Conservation (phyloP, 2,888 invertebrate species). For the Tachystola acroxantha region DNA sequence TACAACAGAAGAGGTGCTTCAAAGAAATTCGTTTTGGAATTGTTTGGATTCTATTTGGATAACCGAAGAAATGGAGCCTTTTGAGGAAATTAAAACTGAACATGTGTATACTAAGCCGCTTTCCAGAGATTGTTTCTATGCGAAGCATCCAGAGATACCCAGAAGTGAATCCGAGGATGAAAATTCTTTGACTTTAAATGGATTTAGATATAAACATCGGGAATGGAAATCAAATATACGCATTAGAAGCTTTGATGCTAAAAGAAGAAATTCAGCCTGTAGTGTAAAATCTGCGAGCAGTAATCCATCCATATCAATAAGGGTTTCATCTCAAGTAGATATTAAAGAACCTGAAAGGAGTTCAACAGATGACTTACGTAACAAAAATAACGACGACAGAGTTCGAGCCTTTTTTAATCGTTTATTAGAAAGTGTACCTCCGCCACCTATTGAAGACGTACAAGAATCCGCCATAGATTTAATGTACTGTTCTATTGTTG, state of each 20-base stretch:
- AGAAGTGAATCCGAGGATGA: slow-evolving; percentile 71
- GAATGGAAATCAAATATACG: slow-evolving; percentile 59
- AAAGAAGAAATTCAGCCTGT: slow-evolving; percentile 37
- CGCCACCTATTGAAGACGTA: slow-evolving; percentile 42
- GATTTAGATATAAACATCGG: slow-evolving; percentile 52
- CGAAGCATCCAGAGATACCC: slow-evolving; percentile 60
- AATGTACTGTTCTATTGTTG: slow-evolving; percentile 21
- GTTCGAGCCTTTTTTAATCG: slow-evolving; percentile 49
- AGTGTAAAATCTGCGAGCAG: slow-evolving; percentile 29
- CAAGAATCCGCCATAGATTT: slow-evolving; percentile 11
- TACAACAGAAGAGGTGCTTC: slow-evolving; percentile 63
- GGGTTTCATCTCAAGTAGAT: slow-evolving; percentile 30
- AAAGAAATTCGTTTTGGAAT: slow-evolving; percentile 62
- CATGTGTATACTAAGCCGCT: slow-evolving; percentile 53
- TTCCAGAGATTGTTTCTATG: slow-evolving; percentile 59
- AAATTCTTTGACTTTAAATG: slow-evolving; percentile 49
- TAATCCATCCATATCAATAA: slow-evolving; percentile 29
- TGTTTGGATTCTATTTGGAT: slow-evolving; percentile 59
- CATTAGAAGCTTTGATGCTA: slow-evolving; percentile 41
- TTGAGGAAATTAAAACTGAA: slow-evolving; percentile 59
- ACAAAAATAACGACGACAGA: slow-evolving; percentile 36
- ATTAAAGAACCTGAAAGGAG: slow-evolving; percentile 12
- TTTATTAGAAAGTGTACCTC: slow-evolving; percentile 50
- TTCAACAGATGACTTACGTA: slow-evolving; percentile 9
- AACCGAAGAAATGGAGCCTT: slow-evolving; percentile 63